Evolutionary conservation across 2,888 invertebrate genomes (phyloP).

Genomic region (Hirtodrosophila cameraria): DNA sequence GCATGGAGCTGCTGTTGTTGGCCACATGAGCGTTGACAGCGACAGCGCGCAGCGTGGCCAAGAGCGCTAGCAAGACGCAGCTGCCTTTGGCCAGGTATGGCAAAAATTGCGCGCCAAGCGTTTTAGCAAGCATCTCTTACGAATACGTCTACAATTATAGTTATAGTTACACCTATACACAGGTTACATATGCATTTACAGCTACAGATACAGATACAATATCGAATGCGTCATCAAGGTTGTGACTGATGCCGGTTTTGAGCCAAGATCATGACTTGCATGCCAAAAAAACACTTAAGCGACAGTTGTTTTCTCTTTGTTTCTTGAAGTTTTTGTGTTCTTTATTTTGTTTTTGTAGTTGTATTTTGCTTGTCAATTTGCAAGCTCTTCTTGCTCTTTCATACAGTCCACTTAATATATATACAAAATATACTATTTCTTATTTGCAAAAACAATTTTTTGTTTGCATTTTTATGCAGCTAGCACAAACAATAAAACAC

Average conservation of each 20-base stretch:
- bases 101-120: conserved; percentile 68
- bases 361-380: not conserved
- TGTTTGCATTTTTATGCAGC: conserved; percentile 40
- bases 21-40: conserved; percentile 42
- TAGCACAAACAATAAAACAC: no score
- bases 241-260: conserved; percentile 61
- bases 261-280: conserved; percentile 70
- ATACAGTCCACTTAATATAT: conserved; percentile 1
- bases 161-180: conserved; percentile 16
- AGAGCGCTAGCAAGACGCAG: conserved; percentile 36
- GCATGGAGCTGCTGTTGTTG: conserved; percentile 22
- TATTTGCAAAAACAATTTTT: conserved; percentile 34
- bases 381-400: not conserved
- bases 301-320: conserved; percentile 27
- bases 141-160: conserved; percentile 20
- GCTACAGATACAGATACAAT: conserved; percentile 26
- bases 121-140: conserved; percentile 53
- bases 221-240: conserved; percentile 72
- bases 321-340: conserved; percentile 6
- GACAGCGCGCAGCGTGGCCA: conserved; percentile 25
- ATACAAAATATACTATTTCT: conserved; percentile 19
- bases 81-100: conserved; percentile 52
- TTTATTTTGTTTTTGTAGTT: conserved; percentile 2
- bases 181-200: conserved; percentile 17
- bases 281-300: conserved; percentile 41